Base-by-base conservation (phyloP, 2,888 invertebrate species). In the Stenotaenia linearis region DNA sequence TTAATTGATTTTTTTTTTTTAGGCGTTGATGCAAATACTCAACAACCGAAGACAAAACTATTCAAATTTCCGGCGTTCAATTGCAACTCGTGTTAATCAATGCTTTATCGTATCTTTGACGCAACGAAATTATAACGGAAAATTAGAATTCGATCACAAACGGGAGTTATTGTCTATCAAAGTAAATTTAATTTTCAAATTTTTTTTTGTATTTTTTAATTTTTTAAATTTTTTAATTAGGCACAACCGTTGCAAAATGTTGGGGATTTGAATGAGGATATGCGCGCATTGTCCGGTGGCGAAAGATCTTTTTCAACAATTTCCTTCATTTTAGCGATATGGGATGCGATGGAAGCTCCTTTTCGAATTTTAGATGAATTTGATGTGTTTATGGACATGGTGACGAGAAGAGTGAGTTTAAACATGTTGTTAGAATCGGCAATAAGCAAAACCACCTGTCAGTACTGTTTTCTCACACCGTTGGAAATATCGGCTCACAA, bases 291-390 rank as follows among this genome's bases (percentile, higher is more conserved):
- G 82, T 97, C 97, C 0, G 98, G 98, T 50, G 98, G 98, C 5
- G 98, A 98, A 88, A 90, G 96, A 80, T 96, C 96, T 1, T 98
- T 93, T 88, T 92, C 96, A n/a, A 98, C 97, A 0, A 93, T 97
- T 10, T 94, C 96, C 40, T 94, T 98, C 86, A 90, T 98, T 82
- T 91, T 97, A 87, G 91, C 97, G 35, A 89, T 98, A 37, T 98
- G 98, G 98, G 92, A 94, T 80, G 92, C 93, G 82, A 93, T 95
- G 84, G 92, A 93, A 84, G 91, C 95, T 84, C 98, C 98, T 0
- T 97, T 98, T 87, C 93, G 93, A 89, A 92, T 96, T 86, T 89
- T 98, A 83, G 98, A 98, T 86, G 98, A 98, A 89, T 98, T 97
- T 85, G 97, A 98, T 85, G 96, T 98, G 0, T 98, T 95, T 85